Evolutionary conservation across 1,140 invertebrate genomes (phyloP).

Genomic region (Sycobia sp.): DNA sequence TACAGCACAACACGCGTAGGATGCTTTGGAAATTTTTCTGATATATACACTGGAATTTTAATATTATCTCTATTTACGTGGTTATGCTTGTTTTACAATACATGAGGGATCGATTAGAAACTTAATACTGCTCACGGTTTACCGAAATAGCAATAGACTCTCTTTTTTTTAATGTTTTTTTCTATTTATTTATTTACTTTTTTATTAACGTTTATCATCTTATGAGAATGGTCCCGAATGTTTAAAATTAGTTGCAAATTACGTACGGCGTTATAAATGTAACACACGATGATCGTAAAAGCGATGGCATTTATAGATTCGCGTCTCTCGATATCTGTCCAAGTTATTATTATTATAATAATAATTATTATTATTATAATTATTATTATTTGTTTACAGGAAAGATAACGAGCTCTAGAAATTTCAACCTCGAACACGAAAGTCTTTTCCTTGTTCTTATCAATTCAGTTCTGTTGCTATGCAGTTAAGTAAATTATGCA

Average conservation of each 20-base stretch:
- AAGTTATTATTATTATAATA: too few relatives aligned
- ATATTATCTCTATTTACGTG: neutral
- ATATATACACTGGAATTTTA: slow-evolving; percentile 17
- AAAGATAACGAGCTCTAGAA: neutral
- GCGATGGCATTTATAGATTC: slow-evolving; percentile 5
- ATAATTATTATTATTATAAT: too few relatives aligned
- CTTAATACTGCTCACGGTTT: slow-evolving; percentile 46
- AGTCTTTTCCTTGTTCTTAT: slow-evolving; percentile 19
- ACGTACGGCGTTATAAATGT: slow-evolving; percentile 28
- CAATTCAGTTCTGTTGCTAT: neutral
- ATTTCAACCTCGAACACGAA: slow-evolving; percentile 30
- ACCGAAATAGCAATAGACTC: slow-evolving; percentile 30
- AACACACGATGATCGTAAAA: slow-evolving; percentile 33
- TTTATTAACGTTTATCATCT: slow-evolving; percentile 36
- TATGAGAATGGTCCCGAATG: slow-evolving; percentile 48
- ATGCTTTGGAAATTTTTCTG: neutral
- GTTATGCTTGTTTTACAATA: slow-evolving; percentile 13
- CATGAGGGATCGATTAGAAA: slow-evolving; percentile 30
- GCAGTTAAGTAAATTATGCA: neutral
- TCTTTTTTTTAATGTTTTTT: slow-evolving; percentile 8
- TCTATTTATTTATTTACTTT: slow-evolving; percentile 12
- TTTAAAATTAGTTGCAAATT: slow-evolving; percentile 44
- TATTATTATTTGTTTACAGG: neutral
- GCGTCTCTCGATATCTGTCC: neutral
- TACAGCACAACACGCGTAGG: too few relatives aligned